phyloP scores from a whole-genome alignment of 1,140 invertebrate species.

The Phymastichus coffea region DNA sequence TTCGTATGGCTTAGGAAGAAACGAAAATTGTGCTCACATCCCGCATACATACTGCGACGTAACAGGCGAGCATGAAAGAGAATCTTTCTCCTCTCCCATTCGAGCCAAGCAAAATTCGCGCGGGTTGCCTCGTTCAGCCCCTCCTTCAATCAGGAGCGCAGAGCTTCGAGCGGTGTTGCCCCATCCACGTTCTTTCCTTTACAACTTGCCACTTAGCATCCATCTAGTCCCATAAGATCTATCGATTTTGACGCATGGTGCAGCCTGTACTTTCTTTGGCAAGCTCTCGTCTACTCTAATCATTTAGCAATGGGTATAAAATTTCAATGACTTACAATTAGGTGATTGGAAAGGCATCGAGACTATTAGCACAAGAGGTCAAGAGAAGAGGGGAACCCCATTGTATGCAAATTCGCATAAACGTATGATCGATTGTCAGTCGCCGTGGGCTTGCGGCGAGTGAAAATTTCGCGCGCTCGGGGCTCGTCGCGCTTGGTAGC shows the following conservation, averaged over 20 bases:
- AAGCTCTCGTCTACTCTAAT: no score
- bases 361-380: no score
- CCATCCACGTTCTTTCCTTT: neutral
- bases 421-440: constrained; percentile 6
- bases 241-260: neutral
- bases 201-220: neutral
- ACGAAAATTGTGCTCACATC: constrained; percentile 36
- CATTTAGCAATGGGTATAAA: no score
- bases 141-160: constrained; percentile 46
- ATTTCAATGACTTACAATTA: no score
- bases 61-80: constrained; percentile 36
- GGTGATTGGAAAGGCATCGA: no score
- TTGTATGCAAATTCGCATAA: constrained; percentile 21
- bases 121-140: constrained; percentile 56
- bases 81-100: constrained; percentile 46
- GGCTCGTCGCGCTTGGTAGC: no score
- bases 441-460: neutral
- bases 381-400: neutral
- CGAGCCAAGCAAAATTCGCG: constrained; percentile 49
- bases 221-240: neutral
- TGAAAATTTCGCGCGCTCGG: constrained; percentile 14
- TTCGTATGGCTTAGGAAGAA: no score
- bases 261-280: no score
- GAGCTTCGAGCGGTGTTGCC: neutral
- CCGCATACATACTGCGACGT: constrained; percentile 39